Conservation (phyloP, 2,113 vertebrate genomes). For the Brachypodius melanocephalos region DNA sequence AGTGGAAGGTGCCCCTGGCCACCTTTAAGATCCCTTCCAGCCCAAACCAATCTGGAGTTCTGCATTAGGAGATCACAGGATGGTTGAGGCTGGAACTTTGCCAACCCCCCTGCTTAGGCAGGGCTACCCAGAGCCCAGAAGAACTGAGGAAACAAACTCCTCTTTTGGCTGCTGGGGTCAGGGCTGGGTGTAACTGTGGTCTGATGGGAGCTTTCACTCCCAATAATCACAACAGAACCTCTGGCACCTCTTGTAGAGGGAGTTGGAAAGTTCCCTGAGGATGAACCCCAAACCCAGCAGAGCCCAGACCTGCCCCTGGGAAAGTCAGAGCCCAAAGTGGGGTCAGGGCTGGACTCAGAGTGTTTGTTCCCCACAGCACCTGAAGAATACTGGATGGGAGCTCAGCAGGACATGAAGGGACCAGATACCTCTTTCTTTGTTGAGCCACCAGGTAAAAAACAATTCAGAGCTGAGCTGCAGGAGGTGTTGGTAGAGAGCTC, state of each 20-base stretch:
- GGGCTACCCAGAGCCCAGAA: background rate
- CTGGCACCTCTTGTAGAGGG: background rate
- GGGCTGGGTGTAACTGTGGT: background rate
- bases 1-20: background rate
- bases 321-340: background rate
- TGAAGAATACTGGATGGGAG: conserved; percentile 44
- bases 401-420: background rate
- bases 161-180: background rate
- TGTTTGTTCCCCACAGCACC: background rate
- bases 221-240: accelerated
- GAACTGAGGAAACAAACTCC: background rate
- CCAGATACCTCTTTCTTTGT: conserved; percentile 27
- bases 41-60: background rate
- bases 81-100: background rate
- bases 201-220: background rate
- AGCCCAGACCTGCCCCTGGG: background rate
- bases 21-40: background rate
- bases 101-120: background rate
- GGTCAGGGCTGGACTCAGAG: background rate
- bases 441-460: conserved; percentile 61
- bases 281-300: background rate
- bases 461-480: background rate
- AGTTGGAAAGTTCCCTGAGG: background rate
- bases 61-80: accelerated
- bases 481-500: background rate